A percentile compares a stretch with the other conserved stretches of the same genome.
phyloP scores from a whole-genome alignment of 2,113 vertebrate genomes.

The Myrmecophaga tridactyla region DNA sequence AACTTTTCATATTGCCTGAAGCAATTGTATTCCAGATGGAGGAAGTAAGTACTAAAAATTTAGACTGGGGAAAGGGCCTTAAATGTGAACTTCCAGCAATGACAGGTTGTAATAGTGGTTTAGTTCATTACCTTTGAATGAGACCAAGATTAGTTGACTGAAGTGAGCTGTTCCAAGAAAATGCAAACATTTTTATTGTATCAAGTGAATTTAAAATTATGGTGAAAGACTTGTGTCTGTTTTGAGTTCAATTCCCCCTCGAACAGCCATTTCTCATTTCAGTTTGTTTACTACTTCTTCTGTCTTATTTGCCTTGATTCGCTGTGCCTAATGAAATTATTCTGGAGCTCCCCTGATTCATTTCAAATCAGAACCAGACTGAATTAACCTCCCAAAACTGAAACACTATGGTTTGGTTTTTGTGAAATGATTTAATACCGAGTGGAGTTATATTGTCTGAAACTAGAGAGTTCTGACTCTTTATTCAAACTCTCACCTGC shows the following conservation, averaged over 20 bases:
- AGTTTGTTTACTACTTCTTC: background rate
- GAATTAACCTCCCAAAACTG: background rate
- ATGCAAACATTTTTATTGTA: background rate
- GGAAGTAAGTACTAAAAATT: background rate
- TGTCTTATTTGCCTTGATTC: background rate
- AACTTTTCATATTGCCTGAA: background rate
- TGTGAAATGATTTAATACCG: constrained; percentile 9
- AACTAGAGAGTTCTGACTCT: background rate
- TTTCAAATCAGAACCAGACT: constrained; percentile 44
- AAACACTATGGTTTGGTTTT: background rate
- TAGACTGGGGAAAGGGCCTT: background rate
- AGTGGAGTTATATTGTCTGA: background rate
- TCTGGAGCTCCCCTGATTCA: background rate
- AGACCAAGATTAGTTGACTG: background rate
- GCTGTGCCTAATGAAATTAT: constrained; percentile 2
- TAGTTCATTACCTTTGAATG: background rate
- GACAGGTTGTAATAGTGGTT: background rate
- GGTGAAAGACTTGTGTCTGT: background rate
- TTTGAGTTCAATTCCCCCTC: background rate
- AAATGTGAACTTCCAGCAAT: background rate
- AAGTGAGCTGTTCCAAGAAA: background rate
- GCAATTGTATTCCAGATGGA: background rate
- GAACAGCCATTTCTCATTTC: constrained; percentile 5
- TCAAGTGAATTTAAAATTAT: background rate
- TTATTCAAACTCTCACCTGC: background rate